Evolutionary conservation across 2,797 vertebrate genomes (phyloP).

Genomic region (Gephyroberyx darwinii): DNA sequence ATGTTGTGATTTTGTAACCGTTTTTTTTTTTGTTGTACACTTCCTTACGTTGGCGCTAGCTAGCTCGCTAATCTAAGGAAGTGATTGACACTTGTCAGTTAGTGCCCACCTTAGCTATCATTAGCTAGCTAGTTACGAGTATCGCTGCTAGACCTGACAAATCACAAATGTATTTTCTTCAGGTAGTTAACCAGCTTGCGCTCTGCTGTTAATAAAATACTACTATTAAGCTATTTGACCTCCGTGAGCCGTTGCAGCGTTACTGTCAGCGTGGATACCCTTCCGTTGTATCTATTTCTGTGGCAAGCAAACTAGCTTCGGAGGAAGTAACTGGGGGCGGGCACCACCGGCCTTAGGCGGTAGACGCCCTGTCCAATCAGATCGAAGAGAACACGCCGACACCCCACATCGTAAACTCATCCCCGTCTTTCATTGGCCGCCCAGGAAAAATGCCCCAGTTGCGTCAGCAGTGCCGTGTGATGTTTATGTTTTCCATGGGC

Average conservation of each 20-base stretch:
- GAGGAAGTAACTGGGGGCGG: conserved; percentile 52
- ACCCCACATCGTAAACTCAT: conserved; percentile 19
- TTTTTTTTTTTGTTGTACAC: not conserved
- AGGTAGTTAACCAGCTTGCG: not conserved
- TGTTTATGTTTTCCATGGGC: conserved; percentile 36
- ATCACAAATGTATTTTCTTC: not conserved
- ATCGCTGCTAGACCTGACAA: not conserved
- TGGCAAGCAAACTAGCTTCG: conserved; percentile 16
- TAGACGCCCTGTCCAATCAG: conserved; percentile 62
- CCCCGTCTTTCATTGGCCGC: conserved; percentile 54
- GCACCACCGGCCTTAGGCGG: not conserved
- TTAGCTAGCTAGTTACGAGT: conserved; percentile 6
- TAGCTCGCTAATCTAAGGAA: not conserved
- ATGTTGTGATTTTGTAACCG: not conserved
- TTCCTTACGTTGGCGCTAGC: not conserved
- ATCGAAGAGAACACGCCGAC: conserved; percentile 34
- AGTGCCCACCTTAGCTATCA: conserved; percentile 29
- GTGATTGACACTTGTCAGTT: conserved; percentile 10
- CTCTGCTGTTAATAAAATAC: not conserved
- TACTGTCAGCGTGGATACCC: conserved; percentile 3
- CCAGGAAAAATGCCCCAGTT: not conserved
- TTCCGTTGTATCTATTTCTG: conserved; percentile 28
- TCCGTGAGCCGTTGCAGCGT: not conserved
- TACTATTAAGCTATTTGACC: conserved; percentile 18
- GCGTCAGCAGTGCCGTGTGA: conserved; percentile 34